phyloP scores from a whole-genome alignment of 2,797 vertebrate species.

The Toxotes lorentzi region DNA sequence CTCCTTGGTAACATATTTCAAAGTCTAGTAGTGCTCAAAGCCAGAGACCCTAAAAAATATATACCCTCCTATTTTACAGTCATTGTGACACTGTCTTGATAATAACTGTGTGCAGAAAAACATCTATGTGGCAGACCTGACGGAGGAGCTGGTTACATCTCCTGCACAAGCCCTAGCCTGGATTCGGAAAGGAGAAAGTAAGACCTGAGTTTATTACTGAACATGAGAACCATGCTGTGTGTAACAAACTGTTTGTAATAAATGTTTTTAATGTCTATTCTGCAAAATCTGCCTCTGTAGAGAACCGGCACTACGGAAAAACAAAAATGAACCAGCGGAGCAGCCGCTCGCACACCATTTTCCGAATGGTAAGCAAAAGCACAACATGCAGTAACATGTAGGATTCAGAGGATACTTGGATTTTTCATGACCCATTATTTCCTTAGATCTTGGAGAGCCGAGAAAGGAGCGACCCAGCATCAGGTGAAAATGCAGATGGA shows the following conservation, averaged over 20 bases:
- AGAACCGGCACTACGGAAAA: conserved; percentile 94
- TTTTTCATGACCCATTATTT: not conserved
- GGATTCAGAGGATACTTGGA: not conserved
- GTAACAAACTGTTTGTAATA: not conserved
- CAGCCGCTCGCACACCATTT: conserved; percentile 97
- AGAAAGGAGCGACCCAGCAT: conserved; percentile 88
- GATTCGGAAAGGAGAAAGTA: conserved; percentile 97
- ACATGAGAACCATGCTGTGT: not conserved
- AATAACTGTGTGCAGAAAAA: conserved; percentile 87
- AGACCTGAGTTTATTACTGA: conserved; percentile 49
- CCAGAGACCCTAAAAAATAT: not conserved
- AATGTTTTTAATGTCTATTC: not conserved
- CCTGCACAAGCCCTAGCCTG: conserved; percentile 92
- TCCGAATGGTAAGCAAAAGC: conserved; percentile 91
- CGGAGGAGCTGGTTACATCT: conserved; percentile 91
- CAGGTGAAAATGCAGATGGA: conserved; percentile 89
- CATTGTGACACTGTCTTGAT: not conserved
- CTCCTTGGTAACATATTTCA: not conserved
- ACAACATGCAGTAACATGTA: not conserved
- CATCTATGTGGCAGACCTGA: conserved; percentile 93
- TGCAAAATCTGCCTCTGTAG: conserved; percentile 73
- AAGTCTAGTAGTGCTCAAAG: not conserved
- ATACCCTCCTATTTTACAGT: not conserved
- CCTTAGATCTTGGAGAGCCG: conserved; percentile 94
- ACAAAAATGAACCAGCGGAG: conserved; percentile 98